These are phyloP conservation scores for Nyctibius grandis DNA, from an alignment of 2,797 vertebrate species.

Conservation along the genomic window DNA sequence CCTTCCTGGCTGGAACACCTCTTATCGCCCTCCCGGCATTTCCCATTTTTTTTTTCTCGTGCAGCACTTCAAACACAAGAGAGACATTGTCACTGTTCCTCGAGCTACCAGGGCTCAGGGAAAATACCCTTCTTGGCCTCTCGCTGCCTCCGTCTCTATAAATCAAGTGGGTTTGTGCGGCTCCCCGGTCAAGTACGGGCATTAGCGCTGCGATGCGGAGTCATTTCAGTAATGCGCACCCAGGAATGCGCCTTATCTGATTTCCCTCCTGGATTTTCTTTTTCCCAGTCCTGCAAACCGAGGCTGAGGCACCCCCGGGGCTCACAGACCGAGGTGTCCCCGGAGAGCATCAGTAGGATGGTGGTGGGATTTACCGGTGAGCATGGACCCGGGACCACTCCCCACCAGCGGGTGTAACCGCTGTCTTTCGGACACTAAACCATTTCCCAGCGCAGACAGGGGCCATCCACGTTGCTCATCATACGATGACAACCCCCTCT, in stretches of 20 bases:
- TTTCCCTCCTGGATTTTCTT: background rate
- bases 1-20: background rate
- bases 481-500: background rate
- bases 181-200: constrained; percentile 36
- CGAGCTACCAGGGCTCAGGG: background rate
- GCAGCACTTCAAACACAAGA: background rate
- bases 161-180: constrained; percentile 45
- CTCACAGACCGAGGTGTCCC: background rate
- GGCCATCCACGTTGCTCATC: rapidly evolving
- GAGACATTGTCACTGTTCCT: background rate
- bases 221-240: background rate
- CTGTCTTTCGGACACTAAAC: background rate
- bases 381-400: rapidly evolving
- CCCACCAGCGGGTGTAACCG: rapidly evolving
- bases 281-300: background rate
- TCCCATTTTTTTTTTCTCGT: background rate
- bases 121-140: background rate
- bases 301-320: background rate
- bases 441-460: background rate
- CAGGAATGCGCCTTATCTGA: constrained; percentile 58
- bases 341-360: background rate
- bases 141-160: background rate
- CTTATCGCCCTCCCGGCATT: background rate
- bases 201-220: background rate
- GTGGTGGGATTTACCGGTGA: background rate